A percentile compares a stretch with the other conserved stretches of the same genome.
These are phyloP conservation scores for Phrynosoma blainvillii DNA, from an alignment of 2,113 vertebrate species.

Conservation along the genomic window DNA sequence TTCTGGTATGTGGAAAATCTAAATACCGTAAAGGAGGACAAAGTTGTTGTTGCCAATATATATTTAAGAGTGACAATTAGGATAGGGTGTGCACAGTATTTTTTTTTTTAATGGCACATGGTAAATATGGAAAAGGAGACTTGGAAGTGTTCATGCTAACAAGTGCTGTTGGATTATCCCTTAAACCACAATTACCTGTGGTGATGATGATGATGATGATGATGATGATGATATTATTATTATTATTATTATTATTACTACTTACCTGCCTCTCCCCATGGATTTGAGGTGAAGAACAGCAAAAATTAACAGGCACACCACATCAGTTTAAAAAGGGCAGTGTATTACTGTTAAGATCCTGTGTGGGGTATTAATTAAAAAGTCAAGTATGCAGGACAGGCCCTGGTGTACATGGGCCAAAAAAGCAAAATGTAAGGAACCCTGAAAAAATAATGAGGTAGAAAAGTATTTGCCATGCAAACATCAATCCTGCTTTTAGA, in stretches of 20 bases:
- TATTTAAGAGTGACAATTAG: background rate
- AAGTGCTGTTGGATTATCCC: background rate
- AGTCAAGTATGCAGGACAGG: background rate
- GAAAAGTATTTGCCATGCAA: no score
- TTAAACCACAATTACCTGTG: no score
- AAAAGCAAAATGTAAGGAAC: background rate
- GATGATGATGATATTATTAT: no score
- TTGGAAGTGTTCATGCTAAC: background rate
- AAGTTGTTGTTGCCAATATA: no score
- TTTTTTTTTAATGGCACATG: background rate
- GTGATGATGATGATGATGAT: no score
- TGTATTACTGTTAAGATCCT: background rate
- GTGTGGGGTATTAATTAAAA: background rate
- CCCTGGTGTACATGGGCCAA: background rate
- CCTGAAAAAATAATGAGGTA: no score
- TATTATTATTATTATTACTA: no score
- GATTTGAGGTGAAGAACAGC: no score
- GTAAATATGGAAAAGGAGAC: background rate
- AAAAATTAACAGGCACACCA: no score
- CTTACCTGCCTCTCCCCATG: no score
- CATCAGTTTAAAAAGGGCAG: background rate
- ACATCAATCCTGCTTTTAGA: background rate
- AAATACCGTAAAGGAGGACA: background rate
- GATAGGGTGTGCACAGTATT: background rate
- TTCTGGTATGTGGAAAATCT: background rate